Evolutionary conservation across 2,113 vertebrate genomes (phyloP).

Genomic region (Ciconia stormi): DNA sequence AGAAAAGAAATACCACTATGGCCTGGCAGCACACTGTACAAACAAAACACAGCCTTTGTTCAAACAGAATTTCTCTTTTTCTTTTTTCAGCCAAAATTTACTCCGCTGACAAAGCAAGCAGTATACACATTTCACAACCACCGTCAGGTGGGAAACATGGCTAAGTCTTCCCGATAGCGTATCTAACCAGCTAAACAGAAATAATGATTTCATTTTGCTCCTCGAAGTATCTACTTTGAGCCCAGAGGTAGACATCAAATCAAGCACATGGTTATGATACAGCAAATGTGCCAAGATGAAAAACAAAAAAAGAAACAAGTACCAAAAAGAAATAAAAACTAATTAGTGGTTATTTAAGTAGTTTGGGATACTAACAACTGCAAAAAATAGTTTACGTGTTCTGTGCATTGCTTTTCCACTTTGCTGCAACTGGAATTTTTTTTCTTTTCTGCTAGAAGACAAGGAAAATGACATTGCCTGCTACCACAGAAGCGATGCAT

Average conservation of each 20-base stretch:
- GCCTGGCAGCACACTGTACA: neutral
- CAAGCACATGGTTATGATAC: neutral
- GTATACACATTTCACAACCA: neutral
- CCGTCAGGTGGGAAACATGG: neutral
- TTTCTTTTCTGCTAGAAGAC: neutral
- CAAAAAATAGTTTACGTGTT: neutral
- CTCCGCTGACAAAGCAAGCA: neutral
- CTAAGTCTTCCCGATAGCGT: neutral
- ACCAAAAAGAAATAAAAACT: neutral
- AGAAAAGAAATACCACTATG: neutral
- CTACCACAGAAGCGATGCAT: neutral
- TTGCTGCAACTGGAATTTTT: neutral
- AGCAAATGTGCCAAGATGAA: neutral
- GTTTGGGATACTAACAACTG: neutral
- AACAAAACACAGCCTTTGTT: conserved; percentile 19
- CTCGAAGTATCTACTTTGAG: neutral
- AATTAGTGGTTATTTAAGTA: conserved; percentile 27
- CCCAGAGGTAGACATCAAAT: neutral
- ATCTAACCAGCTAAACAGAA: conserved; percentile 6
- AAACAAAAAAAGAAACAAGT: neutral
- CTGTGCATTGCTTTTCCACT: neutral
- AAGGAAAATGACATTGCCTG: neutral
- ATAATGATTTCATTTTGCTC: neutral
- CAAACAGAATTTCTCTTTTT: neutral
- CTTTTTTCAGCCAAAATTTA: neutral